Base-by-base conservation (phyloP, 2,113 vertebrate species). In the Antigone vipio region DNA sequence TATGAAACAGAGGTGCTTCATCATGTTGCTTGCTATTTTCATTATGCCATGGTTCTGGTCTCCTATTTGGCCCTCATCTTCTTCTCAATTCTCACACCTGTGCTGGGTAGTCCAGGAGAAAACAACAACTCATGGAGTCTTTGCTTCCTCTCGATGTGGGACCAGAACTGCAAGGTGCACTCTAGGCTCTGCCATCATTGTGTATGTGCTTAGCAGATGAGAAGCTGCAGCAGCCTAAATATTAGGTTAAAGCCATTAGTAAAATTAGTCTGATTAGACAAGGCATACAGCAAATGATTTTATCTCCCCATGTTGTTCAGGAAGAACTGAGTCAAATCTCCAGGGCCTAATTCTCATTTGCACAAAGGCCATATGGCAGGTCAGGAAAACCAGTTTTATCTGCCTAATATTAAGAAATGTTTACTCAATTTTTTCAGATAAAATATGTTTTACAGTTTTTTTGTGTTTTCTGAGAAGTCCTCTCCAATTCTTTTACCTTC, bases 201-300 rank as follows among this genome's bases (percentile, higher is more conserved):
- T 0, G 0, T 35, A 22, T 50, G 26, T 1, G 2, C 44, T 56
- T 62, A 44, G 15, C 6, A 34, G 59, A 34, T 58, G 16, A 63
- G 26, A 72, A 58, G 15, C 26, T 58, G 15, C 59, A 56, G 52
- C 30, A 49, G 24, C 23, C 23, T 72, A 49, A 50, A 29, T 29
- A 34, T 64, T 79, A 38, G 15, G 11, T 50, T 72, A 63, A 63
- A 85, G 19, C 18, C 10, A 27, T 63, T 49, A 62, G 38, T 79
- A 58, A 76, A 62, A 34, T 44, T 11, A 44, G 7, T 23, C 35
- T 66, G 66, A 67, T 44, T 55, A 88, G 26, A 30, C 12, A 32
- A 49, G 64, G 17, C 12, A 26, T 77, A 20, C 8, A 44, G 21
- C 35, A 56, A 22, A 27, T 58, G 66, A 50, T 49, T 71, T n/a